These are phyloP conservation scores for Horisme vitalbata DNA, from an alignment of 2,888 invertebrate species.

Conservation along the genomic window DNA sequence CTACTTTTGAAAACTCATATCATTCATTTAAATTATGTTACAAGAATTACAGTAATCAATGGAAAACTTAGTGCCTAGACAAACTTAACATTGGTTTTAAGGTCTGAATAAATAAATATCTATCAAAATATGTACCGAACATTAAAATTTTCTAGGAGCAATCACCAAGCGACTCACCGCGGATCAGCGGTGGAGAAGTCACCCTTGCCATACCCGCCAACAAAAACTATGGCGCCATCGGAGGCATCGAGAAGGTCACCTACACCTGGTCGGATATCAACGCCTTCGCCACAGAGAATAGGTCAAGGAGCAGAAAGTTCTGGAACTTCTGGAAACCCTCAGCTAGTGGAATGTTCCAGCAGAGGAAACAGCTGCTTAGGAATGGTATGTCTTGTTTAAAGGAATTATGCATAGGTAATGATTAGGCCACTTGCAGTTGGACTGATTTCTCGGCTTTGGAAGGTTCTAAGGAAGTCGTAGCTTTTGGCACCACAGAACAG, in stretches of 20 bases:
- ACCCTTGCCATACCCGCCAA: constrained; percentile 54
- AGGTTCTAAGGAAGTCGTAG: too few relatives aligned
- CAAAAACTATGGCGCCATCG: constrained; percentile 68
- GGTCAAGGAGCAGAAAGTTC: constrained; percentile 63
- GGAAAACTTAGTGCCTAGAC: too few relatives aligned
- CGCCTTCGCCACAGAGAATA: constrained; percentile 86
- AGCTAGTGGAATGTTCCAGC: constrained; percentile 65
- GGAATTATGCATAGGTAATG: too few relatives aligned
- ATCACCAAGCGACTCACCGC: constrained; percentile 57
- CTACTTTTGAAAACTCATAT: too few relatives aligned
- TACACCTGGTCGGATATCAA: constrained; percentile 92
- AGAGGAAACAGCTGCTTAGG: constrained; percentile 88
- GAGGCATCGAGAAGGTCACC: constrained; percentile 79
- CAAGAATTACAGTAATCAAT: too few relatives aligned
- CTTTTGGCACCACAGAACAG: too few relatives aligned
- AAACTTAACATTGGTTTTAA: too few relatives aligned
- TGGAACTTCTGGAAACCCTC: constrained; percentile 75
- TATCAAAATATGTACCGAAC: not conserved
- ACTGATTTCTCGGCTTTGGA: too few relatives aligned
- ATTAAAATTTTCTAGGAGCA: constrained; percentile 47
- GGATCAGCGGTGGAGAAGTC: constrained; percentile 59
- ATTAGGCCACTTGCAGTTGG: too few relatives aligned
- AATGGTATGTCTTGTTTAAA: constrained; percentile 86
- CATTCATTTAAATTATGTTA: too few relatives aligned
- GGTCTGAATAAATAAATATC: not conserved